Base-by-base conservation (phyloP, 1,140 invertebrate species). In the Ceratina japonica region DNA sequence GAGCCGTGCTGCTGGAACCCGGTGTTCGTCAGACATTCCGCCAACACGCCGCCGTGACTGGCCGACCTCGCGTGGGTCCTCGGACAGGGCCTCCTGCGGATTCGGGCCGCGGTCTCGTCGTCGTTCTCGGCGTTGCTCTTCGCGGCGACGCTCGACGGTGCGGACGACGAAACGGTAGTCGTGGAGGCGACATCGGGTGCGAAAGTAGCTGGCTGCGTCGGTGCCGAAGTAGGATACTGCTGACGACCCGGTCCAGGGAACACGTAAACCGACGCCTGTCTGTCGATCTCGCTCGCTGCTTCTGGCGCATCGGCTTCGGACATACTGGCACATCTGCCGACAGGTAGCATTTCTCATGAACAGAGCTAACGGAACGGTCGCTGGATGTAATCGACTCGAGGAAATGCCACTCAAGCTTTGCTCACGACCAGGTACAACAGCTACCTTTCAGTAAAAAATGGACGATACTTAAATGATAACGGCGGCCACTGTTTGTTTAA, bases 41-140 rank as follows among this genome's bases (percentile, higher is more conserved):
- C 93, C 8, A 94, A 92, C 37, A 94, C 93, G 73, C 96, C 96
- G 16, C 96, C 96, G 92, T 97, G 96, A 88, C 96, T 97, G 72
- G 96, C 95, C 66, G 96, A 97, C 51, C 96, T 94, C 54, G 94
- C 94, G 89, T 97, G 91, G 0, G 96, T 80, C 94, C 95, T 87
- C 94, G 93, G 59, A 88, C 16, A 72, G 15, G 68, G 62, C 20
- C 80, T 86, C 5, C 76, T 70, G 22, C 61, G 68, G 58, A 16
- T 63, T 4, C 70, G 62, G 49, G 77, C 65, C 52, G 76, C 84
- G 0, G 66, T 20, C n/a, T 88, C 88, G 20, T 85, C 82, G 63
- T 52, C 70, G 20, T 59, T 16, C 5, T 78, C 83, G 81, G 22
- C 64, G 37, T 81, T 71, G 59, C 63, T 58, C 44, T 66, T 82